phyloP scores from a whole-genome alignment of 2,888 invertebrate species.

The Caenorhabditis sp. region DNA sequence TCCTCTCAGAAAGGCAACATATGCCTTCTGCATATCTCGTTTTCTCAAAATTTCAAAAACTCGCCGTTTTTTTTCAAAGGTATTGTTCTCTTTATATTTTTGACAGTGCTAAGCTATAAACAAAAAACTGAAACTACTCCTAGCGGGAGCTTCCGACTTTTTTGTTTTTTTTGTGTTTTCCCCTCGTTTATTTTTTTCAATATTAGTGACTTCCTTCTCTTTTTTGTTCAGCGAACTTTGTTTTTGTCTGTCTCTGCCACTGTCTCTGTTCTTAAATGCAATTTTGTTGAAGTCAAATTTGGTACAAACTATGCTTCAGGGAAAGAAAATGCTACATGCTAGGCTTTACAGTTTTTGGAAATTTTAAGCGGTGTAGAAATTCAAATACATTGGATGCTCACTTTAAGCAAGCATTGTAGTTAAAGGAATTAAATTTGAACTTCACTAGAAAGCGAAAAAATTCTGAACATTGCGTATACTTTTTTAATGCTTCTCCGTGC shows the following conservation, averaged over 20 bases:
- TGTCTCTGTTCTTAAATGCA: slow-evolving; percentile 36
- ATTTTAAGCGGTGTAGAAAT: no score
- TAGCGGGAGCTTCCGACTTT: not conserved
- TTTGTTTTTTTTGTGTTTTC: slow-evolving; percentile 6
- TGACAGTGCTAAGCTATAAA: not conserved
- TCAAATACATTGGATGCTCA: no score
- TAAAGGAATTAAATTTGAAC: no score
- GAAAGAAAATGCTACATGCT: no score
- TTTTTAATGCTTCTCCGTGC: no score
- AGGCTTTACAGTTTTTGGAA: no score
- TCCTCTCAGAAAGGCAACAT: slow-evolving; percentile 26
- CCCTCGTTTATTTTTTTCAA: not conserved
- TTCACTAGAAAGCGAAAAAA: no score
- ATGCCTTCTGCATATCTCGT: slow-evolving; percentile 16
- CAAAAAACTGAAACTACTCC: slow-evolving; percentile 11
- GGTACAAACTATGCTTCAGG: not conserved
- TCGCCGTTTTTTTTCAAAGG: slow-evolving; percentile 5
- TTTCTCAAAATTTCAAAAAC: slow-evolving; percentile 22
- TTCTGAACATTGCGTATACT: no score
- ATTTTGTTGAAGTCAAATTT: slow-evolving; percentile 48
- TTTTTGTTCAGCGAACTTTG: slow-evolving; percentile 42
- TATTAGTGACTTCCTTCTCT: slow-evolving; percentile 24
- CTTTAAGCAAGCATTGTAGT: no score
- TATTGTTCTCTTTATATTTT: not conserved
- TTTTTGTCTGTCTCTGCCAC: slow-evolving; percentile 31